Base-by-base conservation (phyloP, 53 echinoderm and acorn worm genomes). In the Apostichopus leukothele region DNA sequence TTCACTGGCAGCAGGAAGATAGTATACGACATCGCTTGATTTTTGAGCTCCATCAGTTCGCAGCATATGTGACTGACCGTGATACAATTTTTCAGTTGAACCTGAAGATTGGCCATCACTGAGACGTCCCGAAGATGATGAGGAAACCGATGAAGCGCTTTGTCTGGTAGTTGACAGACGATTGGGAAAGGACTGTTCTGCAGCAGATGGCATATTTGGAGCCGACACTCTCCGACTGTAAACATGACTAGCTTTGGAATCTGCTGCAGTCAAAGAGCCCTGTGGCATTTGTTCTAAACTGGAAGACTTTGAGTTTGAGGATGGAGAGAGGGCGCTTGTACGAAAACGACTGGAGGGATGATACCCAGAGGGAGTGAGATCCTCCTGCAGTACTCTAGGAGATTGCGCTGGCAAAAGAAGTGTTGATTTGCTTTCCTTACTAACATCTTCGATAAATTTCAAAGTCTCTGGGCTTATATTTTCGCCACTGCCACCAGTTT, bases 381-480 rank as follows among this genome's bases (percentile, higher is more conserved):
- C 75, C 55, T 52, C 74, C 23, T 51, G 18, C 1, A 53, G 88
- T 26, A 51, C 18, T 22, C 75, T 52, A 8, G 55, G 52, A 25
- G 76, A 52, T 73, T 91, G 91, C 50, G 86, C 92, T 0, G 93
- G 88, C 75, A 93, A 75, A 75, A 96, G 86, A 74, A 96, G 89
- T 25, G 94, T 94, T 73, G 90, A 92, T 16, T 83, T 80, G 53
- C 96, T 90, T 89, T 94, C 96, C 67, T 88, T 90, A 86, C 75
- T 96, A 16, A 96, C 79, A 71, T 92, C 91, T 73, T 94, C 86
- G 71, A 96, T 94, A 78, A 96, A 88, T 83, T 92, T 94, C 73
- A 93, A 75, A 0, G 96, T 96, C 83, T 96, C 96, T 76, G 89
- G 92, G 50, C 96, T 96, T 14, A 96, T 87, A 52, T 87, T 23